Evolutionary conservation across 2,113 vertebrate species (phyloP), one percentile per base, ranked within the genome.

Genomic region (Rhombomys opimus): DNA sequence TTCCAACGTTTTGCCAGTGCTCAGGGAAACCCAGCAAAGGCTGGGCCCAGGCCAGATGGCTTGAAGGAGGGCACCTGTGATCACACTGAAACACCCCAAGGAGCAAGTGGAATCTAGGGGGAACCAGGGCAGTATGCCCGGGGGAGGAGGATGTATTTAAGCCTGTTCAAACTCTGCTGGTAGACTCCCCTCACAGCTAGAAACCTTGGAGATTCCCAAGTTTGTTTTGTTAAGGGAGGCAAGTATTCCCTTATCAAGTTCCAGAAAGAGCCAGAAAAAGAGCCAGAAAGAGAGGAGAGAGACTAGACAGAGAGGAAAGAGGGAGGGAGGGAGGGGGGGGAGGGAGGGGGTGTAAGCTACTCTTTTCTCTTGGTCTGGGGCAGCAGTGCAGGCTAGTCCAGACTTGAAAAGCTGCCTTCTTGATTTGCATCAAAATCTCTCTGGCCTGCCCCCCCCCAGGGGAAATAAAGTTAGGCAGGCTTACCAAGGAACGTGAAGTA

Each of bases 61-160:
- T 95, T 7, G 90, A 95, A 90, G 96, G 94, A 97, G 93, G 96
- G 96, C 96, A 98, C 97, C 96, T 97, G 97, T 95, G 96, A 97
- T 95, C 96, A 96, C 93, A 95, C 84, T 81, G 92, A 9, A 90
- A 50, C 6, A 27, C 92, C 96, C 95, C 93, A 50, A 80, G 89
- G 89, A 93, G 95, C 95, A 96, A 95, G 97, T 94, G 87, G 90
- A 93, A 94, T 87, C 67, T 2, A 18, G 87, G 89, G 90, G 85
- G 72, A 18, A 50, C 10, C 1, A 87, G 35, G 72, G 38, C 25
- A 85, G 61, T 65, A 25, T 46, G 38, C 27, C 22, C 30, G 8
- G 18, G 9, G 61, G 68, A 15, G 9, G 61, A 61, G 54, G 72
- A 5, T 41, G 63, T 54, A 14, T 75, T 54, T 25, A 35, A 89